phyloP scores from a whole-genome alignment of 2,113 vertebrate genomes.

The Leuciscus idus region DNA sequence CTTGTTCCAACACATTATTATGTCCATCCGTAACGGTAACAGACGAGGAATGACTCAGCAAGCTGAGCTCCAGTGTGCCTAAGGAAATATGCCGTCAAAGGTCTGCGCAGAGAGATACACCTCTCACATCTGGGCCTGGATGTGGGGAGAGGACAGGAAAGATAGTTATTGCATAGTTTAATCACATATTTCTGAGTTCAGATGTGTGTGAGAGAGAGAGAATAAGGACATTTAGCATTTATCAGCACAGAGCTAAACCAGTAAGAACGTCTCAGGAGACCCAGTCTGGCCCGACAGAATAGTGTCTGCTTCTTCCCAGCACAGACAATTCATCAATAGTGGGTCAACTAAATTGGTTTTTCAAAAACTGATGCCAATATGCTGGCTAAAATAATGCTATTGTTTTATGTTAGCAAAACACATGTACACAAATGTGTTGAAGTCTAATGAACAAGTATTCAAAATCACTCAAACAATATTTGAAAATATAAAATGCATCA shows the following conservation, averaged over 20 bases:
- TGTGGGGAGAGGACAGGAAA: neutral
- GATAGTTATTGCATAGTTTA: neutral
- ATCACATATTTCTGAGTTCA: neutral
- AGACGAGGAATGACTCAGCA: constrained; percentile 23
- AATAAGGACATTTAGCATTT: neutral
- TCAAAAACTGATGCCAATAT: neutral
- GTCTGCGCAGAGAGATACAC: neutral
- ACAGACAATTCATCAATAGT: neutral
- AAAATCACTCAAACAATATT: neutral
- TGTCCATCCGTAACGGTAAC: constrained; percentile 22
- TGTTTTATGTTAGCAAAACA: neutral
- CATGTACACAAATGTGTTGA: neutral
- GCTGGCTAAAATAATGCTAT: neutral
- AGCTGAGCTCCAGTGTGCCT: constrained; percentile 19
- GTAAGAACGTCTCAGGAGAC: neutral
- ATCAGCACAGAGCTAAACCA: neutral
- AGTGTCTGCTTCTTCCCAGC: neutral
- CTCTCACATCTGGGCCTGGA: neutral
- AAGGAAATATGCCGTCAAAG: neutral
- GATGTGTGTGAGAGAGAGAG: neutral
- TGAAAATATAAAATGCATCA: neutral
- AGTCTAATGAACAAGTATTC: neutral
- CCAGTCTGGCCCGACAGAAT: neutral
- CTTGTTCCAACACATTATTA: constrained; percentile 39
- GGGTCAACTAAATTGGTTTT: neutral